A percentile compares a stretch with the other conserved stretches of the same genome.
Conservation (phyloP, 92 coral and sea anemone species). For the Virgularia gustaviana region DNA sequence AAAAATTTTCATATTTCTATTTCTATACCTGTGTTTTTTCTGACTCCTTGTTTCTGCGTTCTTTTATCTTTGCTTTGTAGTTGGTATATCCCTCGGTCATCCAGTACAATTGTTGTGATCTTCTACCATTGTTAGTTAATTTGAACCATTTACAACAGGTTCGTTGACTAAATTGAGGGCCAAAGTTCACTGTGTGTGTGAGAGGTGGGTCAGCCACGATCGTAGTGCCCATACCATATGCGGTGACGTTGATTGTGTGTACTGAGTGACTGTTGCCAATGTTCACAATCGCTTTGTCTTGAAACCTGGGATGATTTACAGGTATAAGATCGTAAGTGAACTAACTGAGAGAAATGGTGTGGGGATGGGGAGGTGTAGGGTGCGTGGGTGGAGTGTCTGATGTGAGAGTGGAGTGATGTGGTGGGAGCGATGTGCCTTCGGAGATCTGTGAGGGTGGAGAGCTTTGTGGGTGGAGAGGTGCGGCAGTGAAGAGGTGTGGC, state of each 20-base stretch:
- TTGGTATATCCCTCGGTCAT: slow-evolving; percentile 89
- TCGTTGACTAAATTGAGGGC: slow-evolving; percentile 94
- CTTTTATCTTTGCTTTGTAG: slow-evolving; percentile 73
- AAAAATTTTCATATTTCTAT: not conserved
- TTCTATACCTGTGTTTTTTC: slow-evolving; percentile 71
- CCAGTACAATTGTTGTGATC: slow-evolving; percentile 98
- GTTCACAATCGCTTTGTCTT: slow-evolving; percentile 82
- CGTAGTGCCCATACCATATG: slow-evolving; percentile 91
- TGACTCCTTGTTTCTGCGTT: slow-evolving; percentile 79
- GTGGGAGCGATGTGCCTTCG: too few relatives aligned
- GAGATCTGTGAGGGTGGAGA: too few relatives aligned
- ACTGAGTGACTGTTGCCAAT: slow-evolving; percentile 84
- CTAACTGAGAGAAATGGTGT: too few relatives aligned
- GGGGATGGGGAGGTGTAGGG: too few relatives aligned
- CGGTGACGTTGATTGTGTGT: slow-evolving; percentile 75
- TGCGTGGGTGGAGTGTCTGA: too few relatives aligned
- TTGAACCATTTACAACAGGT: slow-evolving; percentile 68
- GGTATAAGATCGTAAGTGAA: too few relatives aligned
- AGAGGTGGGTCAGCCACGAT: slow-evolving; percentile 89
- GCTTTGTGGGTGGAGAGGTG: too few relatives aligned
- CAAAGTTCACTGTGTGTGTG: slow-evolving; percentile 80
- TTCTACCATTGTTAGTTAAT: slow-evolving; percentile 78
- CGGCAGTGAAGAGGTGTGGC: too few relatives aligned
- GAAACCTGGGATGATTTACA: slow-evolving; percentile 56
- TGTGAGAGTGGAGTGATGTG: too few relatives aligned